These are phyloP conservation scores for Scaptomyza graminum DNA, from an alignment of 1,140 invertebrate genomes.

Conservation along the genomic window DNA sequence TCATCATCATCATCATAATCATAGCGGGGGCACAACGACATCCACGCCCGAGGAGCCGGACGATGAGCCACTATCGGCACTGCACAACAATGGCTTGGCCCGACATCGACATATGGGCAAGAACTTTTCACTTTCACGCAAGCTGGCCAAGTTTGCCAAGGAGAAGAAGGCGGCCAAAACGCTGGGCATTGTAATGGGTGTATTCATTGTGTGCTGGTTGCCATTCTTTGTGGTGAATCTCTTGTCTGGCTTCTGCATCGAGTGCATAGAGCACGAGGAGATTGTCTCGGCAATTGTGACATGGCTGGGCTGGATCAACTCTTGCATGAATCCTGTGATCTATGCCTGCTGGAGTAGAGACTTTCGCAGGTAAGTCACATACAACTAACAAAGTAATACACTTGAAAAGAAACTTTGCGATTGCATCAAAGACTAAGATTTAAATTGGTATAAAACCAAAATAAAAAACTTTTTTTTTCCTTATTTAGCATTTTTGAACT, in stretches of 20 bases:
- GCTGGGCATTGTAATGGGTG: constrained; percentile 97
- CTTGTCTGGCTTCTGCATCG: constrained; percentile 94
- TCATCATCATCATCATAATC: constrained; percentile 76
- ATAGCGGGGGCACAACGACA: constrained; percentile 85
- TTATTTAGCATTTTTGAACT: no score
- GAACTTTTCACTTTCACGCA: constrained; percentile 94
- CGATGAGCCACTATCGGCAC: constrained; percentile 89
- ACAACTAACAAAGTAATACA: no score
- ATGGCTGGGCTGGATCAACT: constrained; percentile 99
- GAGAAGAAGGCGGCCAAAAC: constrained; percentile 98
- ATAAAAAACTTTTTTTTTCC: no score
- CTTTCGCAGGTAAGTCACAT: constrained; percentile 91
- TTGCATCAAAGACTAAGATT: no score
- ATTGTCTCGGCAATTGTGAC: constrained; percentile 96
- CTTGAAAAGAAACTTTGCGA: constrained; percentile 47
- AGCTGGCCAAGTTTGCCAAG: constrained; percentile 95
- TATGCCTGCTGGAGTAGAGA: constrained; percentile 98
- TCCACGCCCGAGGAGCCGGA: constrained; percentile 88
- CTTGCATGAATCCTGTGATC: constrained; percentile 98
- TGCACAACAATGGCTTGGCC: constrained; percentile 90
- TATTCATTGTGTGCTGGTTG: constrained; percentile 98
- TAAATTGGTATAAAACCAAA: no score
- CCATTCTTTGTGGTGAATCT: constrained; percentile 99
- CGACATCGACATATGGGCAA: constrained; percentile 86
- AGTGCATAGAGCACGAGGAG: constrained; percentile 94